Evolutionary conservation across 2,888 invertebrate genomes (phyloP), one percentile per base, ranked within the genome.

Genomic region (Scaptodrosophila latifasciaeformis): DNA sequence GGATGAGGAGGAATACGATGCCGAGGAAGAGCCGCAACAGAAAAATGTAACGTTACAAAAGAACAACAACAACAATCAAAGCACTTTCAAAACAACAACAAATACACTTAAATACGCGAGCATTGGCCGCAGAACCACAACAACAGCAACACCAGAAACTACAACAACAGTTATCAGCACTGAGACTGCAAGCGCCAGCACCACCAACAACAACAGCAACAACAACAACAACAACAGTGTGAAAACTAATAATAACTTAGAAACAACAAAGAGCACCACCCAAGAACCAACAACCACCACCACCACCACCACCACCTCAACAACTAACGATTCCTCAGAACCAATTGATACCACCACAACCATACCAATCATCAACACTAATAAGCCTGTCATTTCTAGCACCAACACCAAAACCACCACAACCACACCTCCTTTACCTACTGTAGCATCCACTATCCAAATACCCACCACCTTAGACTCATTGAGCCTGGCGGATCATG

Each of bases 11-110:
- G 74, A 75, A 18, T 67, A 70, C 40, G 62, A 24, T 7, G 24
- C 24, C 24, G 66, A 69, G 46, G 67, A 79, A 50, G 70, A 70
- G 54, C 66, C 72, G 37, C 77, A 72, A 29, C 70, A 74, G 51
- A 71, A 83, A 62, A 83, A 81, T 75, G 78, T 84, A 65, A 86
- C 82, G 85, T 83, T 85, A 84, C 84, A 83, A 54, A 77, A 65
- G 67, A 78, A 82, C 79, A 64, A 85, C 79, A 84, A 81, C 71
- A 81, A n/a, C n/a, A n/a, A n/a, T n/a, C n/a, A n/a, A n/a, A n/a
- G n/a, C n/a, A n/a, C n/a, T n/a, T n/a, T n/a, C n/a, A n/a, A n/a
- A n/a, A n/a, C 68, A 62, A 65, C 63, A 67, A 77, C 74, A 68
- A 83, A 78, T 53, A 76, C 83, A 74, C 84, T 82, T 68, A 66